Evolutionary conservation across 2,113 vertebrate genomes (phyloP), one percentile per base, ranked within the genome.

Genomic region (Xyrauchen texanus): DNA sequence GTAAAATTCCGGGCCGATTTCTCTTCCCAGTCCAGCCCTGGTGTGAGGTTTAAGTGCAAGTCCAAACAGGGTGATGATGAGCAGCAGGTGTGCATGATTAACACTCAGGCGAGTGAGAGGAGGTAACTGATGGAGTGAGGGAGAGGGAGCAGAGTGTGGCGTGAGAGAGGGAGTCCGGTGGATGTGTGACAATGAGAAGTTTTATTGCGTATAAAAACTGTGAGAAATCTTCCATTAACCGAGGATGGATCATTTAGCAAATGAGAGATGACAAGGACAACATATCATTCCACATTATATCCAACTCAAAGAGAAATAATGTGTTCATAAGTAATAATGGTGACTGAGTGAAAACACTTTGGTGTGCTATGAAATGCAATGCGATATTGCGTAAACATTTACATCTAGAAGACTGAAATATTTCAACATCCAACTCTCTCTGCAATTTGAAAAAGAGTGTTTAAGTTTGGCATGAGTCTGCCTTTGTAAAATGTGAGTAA

Each of bases 241-340:
- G 77, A 85, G 68, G 73, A 83, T 78, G 73, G 77, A 79, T 53
- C 77, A 81, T 82, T 82, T 58, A 84, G 85, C 79, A 67, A 76
- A 71, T 68, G 66, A 81, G 60, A 76, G 46, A 62, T 3, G 53
- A 52, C 79, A 80, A 73, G 74, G 80, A 74, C 77, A 82, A 68
- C 76, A 80, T 58, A 79, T 80, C 62, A 80, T 53, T 67, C 53
- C 74, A 53, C 51, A 64, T 69, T 66, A 80, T 51, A 49, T 69
- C 49, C 45, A 57, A 72, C 51, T 75, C 64, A 47, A 34, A 60
- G 42, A 55, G 51, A 70, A 77, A 77, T 46, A 83, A 83, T 79
- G 57, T 53, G 58, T 61, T 79, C 62, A 68, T 71, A 61, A 76
- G 55, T 64, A 83, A 64, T 69, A 16, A 21, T 70, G 75, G 3